These are phyloP conservation scores for Micromys minutus DNA, from an alignment of 2,113 vertebrate species.

Conservation along the genomic window DNA sequence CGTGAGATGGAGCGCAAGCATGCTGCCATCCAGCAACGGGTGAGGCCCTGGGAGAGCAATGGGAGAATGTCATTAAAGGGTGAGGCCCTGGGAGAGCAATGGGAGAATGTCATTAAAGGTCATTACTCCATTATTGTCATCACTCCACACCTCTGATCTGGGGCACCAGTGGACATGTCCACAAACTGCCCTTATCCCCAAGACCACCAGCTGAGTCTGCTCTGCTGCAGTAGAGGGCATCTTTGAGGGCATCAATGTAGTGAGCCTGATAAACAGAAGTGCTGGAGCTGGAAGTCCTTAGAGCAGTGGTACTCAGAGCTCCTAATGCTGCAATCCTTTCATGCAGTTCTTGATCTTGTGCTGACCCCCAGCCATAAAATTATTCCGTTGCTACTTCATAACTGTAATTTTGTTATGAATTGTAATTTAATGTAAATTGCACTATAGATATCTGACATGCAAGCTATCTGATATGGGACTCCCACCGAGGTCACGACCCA, in stretches of 20 bases:
- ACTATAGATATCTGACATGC: not conserved
- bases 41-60: conserved; percentile 78
- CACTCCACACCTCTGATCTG: no score
- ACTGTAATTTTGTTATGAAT: not conserved
- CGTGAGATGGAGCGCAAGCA: conserved; percentile 99
- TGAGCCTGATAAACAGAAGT: not conserved
- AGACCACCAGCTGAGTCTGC: not conserved
- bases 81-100: conserved; percentile 78
- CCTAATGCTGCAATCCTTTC: not conserved
- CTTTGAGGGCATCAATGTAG: not conserved
- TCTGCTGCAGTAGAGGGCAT: not conserved
- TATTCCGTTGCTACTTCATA: not conserved
- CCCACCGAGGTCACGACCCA: not conserved
- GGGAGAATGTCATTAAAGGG: no score
- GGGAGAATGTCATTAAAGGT: not conserved
- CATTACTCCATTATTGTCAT: not conserved
- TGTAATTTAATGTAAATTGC: not conserved
- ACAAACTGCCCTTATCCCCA: not conserved
- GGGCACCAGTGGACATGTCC: no score
- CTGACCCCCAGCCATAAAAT: not conserved
- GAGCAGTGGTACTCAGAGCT: not conserved
- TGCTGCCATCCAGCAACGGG: conserved; percentile 96
- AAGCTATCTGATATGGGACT: not conserved
- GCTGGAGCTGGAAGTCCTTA: not conserved
- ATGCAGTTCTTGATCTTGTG: not conserved